Evolutionary conservation across 2,113 vertebrate genomes (phyloP), one percentile per base, ranked within the genome.

Genomic region (Drymodes brunneopygia): DNA sequence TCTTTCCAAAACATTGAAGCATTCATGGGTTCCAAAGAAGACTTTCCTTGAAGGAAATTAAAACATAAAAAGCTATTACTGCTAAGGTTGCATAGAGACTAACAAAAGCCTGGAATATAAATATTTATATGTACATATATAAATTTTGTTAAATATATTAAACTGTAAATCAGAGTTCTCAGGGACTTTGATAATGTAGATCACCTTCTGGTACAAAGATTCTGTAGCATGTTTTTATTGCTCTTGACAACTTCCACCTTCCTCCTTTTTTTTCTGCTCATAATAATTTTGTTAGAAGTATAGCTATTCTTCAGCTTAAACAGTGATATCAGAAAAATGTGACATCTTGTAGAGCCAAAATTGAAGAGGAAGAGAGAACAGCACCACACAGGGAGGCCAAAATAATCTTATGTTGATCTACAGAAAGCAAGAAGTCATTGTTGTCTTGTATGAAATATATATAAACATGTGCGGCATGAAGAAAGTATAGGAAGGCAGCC

Each of bases 11-110:
- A 94, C 75, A 78, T 56, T 86, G 92, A 93, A 94, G 51, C 24
- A 64, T 84, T 93, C 47, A n/a, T 74, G 56, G 11, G 33, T 83
- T 93, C 81, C 88, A 96, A 86, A 74, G 86, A 94, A 67, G 81
- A 90, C 45, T 95, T 95, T 94, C 48, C 44, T 96, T 83, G 51
- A 93, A 94, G 95, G 88, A 96, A 96, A 96, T 95, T 95, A 96
- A 96, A 96, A 88, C 64, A 86, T 94, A 95, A 96, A 95, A 83
- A 0, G 6, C 71, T 81, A 74, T 96, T 96, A 88, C 60, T 71
- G 42, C 94, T 90, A 91, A 94, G 66, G 50, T 66, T 92, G 79
- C 72, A 86, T 12, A 83, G 90, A 96, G 79, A 93, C 79, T 83
- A 90, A 66, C 88, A 93, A 96, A 95, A 95, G 13, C 47, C 28